Conservation (phyloP, 2,888 invertebrate genomes). For the Drosophila recens region DNA sequence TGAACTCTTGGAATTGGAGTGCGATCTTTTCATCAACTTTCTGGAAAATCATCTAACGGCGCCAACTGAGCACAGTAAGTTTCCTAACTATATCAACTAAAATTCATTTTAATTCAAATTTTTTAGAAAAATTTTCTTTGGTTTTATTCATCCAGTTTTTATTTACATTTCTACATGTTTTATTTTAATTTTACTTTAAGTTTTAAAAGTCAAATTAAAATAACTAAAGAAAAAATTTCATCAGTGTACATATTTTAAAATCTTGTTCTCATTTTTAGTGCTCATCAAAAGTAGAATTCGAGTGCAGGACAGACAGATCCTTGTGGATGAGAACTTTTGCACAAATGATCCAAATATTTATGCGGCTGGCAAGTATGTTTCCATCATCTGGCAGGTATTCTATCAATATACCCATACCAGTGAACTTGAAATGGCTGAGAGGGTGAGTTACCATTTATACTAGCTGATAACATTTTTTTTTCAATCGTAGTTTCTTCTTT, state of each 20-base stretch:
- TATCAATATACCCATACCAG: slow-evolving; percentile 64
- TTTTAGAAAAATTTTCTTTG: too few relatives aligned
- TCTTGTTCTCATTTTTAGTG: slow-evolving; percentile 19
- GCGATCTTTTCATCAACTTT: slow-evolving; percentile 78
- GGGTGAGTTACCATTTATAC: slow-evolving; percentile 48
- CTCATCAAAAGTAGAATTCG: slow-evolving; percentile 37
- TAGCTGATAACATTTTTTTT: neutral
- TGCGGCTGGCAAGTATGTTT: slow-evolving; percentile 69
- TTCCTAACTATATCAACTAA: too few relatives aligned
- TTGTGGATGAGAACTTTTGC: slow-evolving; percentile 61
- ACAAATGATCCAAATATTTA: slow-evolving; percentile 70
- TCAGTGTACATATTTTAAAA: neutral
- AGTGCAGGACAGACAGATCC: slow-evolving; percentile 34
- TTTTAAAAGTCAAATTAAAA: too few relatives aligned
- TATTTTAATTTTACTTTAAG: too few relatives aligned
- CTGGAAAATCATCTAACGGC: slow-evolving; percentile 31
- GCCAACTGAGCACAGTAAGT: slow-evolving; percentile 15
- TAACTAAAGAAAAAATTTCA: neutral
- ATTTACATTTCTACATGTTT: neutral
- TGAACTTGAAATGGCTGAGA: slow-evolving; percentile 71
- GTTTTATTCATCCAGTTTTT: too few relatives aligned
- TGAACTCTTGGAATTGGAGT: slow-evolving; percentile 32
- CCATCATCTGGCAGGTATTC: slow-evolving; percentile 40
- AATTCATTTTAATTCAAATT: too few relatives aligned
- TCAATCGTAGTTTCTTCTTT: too few relatives aligned